Conservation (phyloP, 2,888 invertebrate genomes). For the Synanthedon vespiformis region DNA sequence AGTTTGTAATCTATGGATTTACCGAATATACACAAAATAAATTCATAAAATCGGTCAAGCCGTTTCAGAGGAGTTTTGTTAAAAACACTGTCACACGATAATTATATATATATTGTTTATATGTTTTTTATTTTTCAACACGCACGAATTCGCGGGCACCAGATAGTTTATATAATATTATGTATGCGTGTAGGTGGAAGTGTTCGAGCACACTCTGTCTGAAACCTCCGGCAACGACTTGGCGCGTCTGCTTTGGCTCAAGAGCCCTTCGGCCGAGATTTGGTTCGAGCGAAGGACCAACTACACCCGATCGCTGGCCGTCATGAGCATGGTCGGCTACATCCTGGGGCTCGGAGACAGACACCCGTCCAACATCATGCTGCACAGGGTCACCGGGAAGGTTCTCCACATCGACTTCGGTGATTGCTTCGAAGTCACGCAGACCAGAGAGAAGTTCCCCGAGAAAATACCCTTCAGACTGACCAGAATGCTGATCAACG, state of each 20-base stretch:
- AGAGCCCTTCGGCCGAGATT: constrained; percentile 96
- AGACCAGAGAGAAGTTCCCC: constrained; percentile 98
- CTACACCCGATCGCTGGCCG: constrained; percentile 95
- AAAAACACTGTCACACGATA: no score
- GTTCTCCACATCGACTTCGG: constrained; percentile 99
- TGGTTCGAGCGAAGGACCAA: constrained; percentile 99
- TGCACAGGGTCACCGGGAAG: constrained; percentile 96
- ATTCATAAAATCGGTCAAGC: no score
- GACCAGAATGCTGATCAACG: constrained; percentile 97
- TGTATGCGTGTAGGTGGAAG: constrained; percentile 75
- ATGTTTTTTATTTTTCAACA: no score
- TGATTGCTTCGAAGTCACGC: constrained; percentile 98
- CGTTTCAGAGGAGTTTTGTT: no score
- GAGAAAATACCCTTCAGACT: constrained; percentile 98
- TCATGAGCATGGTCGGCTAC: constrained; percentile 99
- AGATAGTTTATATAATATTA: not conserved
- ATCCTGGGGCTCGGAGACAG: constrained; percentile 97
- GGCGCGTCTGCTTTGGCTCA: constrained; percentile 93
- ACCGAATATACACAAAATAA: no score
- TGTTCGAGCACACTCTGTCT: constrained; percentile 96
- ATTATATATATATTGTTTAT: no score
- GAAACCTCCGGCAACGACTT: constrained; percentile 96
- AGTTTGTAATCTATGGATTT: no score
- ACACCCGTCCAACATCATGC: constrained; percentile 98
- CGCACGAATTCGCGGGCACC: no score